These are phyloP conservation scores for Ailurus styani DNA, from an alignment of 2,113 vertebrate genomes.

Conservation along the genomic window DNA sequence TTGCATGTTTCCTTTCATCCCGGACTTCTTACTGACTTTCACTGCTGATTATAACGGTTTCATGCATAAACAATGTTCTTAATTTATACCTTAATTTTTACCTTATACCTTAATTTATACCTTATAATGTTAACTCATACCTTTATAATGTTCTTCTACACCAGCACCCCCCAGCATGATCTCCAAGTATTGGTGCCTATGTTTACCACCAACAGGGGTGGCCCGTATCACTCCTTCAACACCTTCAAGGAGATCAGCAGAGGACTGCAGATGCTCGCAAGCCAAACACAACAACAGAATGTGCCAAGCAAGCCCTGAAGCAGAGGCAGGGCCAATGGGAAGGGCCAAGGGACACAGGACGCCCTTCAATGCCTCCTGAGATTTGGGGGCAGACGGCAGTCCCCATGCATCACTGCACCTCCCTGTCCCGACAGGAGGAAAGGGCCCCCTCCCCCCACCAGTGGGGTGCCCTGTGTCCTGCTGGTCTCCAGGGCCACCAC, in stretches of 20 bases:
- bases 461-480: background rate
- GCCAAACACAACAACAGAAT: background rate
- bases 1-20: background rate
- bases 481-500: background rate
- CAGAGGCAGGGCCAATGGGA: background rate
- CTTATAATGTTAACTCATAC: no score
- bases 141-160: no score
- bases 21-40: background rate
- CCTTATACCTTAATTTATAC: no score
- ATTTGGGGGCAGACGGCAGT: background rate
- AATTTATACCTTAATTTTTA: background rate
- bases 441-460: background rate
- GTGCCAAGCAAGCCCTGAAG: background rate
- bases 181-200: background rate
- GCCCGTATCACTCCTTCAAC: background rate
- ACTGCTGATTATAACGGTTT: background rate
- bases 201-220: background rate
- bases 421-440: background rate
- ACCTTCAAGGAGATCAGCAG: background rate
- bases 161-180: background rate
- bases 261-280: slow-evolving; percentile 9
- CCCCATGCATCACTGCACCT: background rate
- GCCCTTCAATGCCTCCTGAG: background rate
- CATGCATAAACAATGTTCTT: background rate
- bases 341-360: background rate